Percentiles rank a stretch among this genome's conserved stretches.
Conservation (phyloP, 92 coral and sea anemone genomes). For the Meandrina meandrites region DNA sequence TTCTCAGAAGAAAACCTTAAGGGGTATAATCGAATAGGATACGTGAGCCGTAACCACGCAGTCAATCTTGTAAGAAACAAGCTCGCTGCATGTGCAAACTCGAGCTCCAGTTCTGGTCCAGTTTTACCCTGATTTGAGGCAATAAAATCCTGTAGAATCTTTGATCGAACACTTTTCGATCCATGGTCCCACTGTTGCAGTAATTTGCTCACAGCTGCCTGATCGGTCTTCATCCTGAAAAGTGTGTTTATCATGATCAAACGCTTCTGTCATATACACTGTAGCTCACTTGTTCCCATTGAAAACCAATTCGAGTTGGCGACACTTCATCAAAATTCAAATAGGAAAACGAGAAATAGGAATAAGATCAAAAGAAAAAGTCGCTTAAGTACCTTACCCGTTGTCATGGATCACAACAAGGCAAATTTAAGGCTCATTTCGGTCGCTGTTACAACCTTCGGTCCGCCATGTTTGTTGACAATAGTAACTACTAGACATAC, state of each 20-base stretch:
- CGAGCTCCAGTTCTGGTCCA: conserved; percentile 92
- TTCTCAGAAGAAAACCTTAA: background rate
- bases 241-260: too few species aligned
- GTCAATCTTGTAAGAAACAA: conserved; percentile 94
- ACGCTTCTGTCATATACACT: too few species aligned
- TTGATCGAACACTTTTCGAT: conserved; percentile 81
- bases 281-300: background rate
- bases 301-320: too few species aligned
- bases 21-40: conserved; percentile 51
- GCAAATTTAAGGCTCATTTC: background rate
- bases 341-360: background rate
- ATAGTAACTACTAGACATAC: conserved; percentile 14
- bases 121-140: conserved; percentile 80
- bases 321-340: background rate
- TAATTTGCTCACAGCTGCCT: conserved; percentile 83
- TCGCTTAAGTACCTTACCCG: background rate
- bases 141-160: conserved; percentile 89
- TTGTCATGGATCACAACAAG: background rate
- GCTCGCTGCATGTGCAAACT: conserved; percentile 98
- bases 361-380: background rate
- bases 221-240: conserved; percentile 77
- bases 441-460: background rate
- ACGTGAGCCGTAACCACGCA: conserved; percentile 97
- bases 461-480: conserved; percentile 50
- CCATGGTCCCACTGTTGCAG: conserved; percentile 97